These are phyloP conservation scores for Melanotaenia trifasciata DNA, from an alignment of 2,797 vertebrate genomes.

Conservation along the genomic window DNA sequence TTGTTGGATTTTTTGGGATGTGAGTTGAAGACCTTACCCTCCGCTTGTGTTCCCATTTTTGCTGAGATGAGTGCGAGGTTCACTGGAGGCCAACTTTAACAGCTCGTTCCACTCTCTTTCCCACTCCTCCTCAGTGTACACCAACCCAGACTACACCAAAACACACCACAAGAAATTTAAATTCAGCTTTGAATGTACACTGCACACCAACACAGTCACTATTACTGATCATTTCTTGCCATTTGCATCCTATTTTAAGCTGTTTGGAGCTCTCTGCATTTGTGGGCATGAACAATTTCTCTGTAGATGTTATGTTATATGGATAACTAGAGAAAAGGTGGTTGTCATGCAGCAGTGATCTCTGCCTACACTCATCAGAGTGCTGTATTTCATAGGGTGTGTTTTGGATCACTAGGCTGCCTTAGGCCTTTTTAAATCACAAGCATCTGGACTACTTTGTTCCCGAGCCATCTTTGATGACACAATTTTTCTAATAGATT, in stretches of 20 bases:
- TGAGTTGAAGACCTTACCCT: slow-evolving; percentile 83
- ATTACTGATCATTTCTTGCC: slow-evolving; percentile 26
- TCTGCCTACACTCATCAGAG: slow-evolving; percentile 20
- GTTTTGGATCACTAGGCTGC: slow-evolving; percentile 44
- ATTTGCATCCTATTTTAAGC: slow-evolving; percentile 12
- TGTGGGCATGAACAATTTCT: neutral
- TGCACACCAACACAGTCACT: slow-evolving; percentile 47
- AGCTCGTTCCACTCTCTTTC: slow-evolving; percentile 97
- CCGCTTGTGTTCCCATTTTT: slow-evolving; percentile 93
- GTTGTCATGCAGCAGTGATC: slow-evolving; percentile 14
- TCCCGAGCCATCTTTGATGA: slow-evolving; percentile 62
- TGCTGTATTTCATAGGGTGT: neutral
- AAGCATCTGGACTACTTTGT: slow-evolving; percentile 65
- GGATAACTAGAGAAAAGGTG: slow-evolving; percentile 14
- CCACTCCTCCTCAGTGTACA: slow-evolving; percentile 99
- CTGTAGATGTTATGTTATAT: neutral
- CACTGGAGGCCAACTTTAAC: slow-evolving; percentile 97
- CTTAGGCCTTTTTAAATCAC: slow-evolving; percentile 53
- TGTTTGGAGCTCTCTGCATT: slow-evolving; percentile 1
- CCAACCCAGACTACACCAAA: slow-evolving; percentile 90
- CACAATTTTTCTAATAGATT: slow-evolving; percentile 53
- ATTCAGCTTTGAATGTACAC: slow-evolving; percentile 34
- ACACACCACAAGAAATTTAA: slow-evolving; percentile 18
- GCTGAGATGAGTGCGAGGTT: slow-evolving; percentile 94
- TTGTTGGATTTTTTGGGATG: neutral